These are phyloP conservation scores for Selenia dentaria DNA, from an alignment of 2,888 invertebrate genomes.

Conservation along the genomic window DNA sequence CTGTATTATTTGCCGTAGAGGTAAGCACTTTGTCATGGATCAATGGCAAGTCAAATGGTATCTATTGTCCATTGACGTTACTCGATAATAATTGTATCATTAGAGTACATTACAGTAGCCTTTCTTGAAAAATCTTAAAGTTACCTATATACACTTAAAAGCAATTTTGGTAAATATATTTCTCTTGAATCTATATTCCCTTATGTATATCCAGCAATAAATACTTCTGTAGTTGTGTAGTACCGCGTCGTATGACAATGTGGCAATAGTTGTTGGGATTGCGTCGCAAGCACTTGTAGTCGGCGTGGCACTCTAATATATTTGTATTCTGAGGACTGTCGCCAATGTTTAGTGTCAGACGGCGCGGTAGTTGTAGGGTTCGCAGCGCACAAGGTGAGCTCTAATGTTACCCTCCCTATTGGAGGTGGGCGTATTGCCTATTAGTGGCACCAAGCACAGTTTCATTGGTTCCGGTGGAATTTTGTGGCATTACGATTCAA, in stretches of 20 bases:
- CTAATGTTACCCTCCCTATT: conserved; percentile 83
- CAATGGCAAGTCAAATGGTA: conserved; percentile 81
- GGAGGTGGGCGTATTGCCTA: conserved; percentile 85
- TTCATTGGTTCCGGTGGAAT: conserved; percentile 68
- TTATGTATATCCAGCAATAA: conserved; percentile 85
- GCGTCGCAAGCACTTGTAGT: conserved; percentile 5
- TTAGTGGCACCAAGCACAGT: conserved; percentile 82
- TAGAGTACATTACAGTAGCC: conserved; percentile 84
- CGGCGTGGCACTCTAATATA: not conserved
- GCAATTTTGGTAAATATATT: conserved; percentile 82
- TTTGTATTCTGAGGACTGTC: conserved; percentile 11
- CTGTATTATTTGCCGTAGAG: conserved; percentile 81
- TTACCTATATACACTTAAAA: conserved; percentile 83
- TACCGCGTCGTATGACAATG: conserved; percentile 66
- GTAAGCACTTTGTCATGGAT: conserved; percentile 77
- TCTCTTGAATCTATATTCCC: conserved; percentile 83
- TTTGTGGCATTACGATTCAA: conserved; percentile 61
- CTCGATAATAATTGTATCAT: conserved; percentile 84
- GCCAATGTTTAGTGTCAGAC: conserved; percentile 20
- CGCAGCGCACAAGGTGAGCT: conserved; percentile 84
- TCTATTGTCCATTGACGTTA: conserved; percentile 84
- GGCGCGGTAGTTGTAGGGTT: conserved; percentile 66
- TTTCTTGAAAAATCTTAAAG: conserved; percentile 82
- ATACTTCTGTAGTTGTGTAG: conserved; percentile 81
- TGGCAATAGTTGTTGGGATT: not conserved